Evolutionary conservation across 2,888 invertebrate species (phyloP).

Genomic region (Teleiodes luculella): DNA sequence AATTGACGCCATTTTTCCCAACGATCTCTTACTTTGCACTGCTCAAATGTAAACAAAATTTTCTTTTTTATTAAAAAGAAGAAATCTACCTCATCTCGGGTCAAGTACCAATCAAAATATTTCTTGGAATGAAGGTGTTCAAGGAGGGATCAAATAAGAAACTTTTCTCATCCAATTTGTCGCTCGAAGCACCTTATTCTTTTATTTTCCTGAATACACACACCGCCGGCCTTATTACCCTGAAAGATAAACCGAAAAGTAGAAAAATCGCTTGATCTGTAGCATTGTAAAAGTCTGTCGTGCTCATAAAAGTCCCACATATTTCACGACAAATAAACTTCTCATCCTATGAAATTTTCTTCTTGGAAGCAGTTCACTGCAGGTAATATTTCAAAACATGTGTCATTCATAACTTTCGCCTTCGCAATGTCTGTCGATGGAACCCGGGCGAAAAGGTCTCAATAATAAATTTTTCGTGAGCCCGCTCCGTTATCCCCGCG

Average conservation of each 20-base stretch:
- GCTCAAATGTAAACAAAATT: neutral
- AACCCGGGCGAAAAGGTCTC: slow-evolving; percentile 75
- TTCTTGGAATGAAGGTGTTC: neutral
- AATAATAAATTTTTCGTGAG: slow-evolving; percentile 78
- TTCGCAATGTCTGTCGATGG: slow-evolving; percentile 79
- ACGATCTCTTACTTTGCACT: neutral
- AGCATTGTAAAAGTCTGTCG: slow-evolving; percentile 69
- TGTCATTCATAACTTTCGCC: slow-evolving; percentile 79
- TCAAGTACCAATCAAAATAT: slow-evolving; percentile 9
- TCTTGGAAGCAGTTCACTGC: slow-evolving; percentile 69
- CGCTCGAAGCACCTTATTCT: slow-evolving; percentile 53
- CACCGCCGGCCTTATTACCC: slow-evolving; percentile 65
- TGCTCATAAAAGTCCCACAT: slow-evolving; percentile 75
- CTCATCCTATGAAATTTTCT: slow-evolving; percentile 73
- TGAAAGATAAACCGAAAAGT: slow-evolving; percentile 49
- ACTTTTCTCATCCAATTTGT: slow-evolving; percentile 55
- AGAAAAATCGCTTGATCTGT: slow-evolving; percentile 69
- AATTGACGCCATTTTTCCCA: neutral
- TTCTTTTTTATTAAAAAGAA: neutral
- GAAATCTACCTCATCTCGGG: neutral
- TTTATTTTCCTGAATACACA: slow-evolving; percentile 57
- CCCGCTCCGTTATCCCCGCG: slow-evolving; percentile 73
- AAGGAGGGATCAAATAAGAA: slow-evolving; percentile 4
- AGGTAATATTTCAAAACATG: slow-evolving; percentile 79
- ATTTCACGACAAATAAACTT: slow-evolving; percentile 78